phyloP scores from a whole-genome alignment of 2,113 vertebrate genomes.

The Stomatorhinus ivindoensis region DNA sequence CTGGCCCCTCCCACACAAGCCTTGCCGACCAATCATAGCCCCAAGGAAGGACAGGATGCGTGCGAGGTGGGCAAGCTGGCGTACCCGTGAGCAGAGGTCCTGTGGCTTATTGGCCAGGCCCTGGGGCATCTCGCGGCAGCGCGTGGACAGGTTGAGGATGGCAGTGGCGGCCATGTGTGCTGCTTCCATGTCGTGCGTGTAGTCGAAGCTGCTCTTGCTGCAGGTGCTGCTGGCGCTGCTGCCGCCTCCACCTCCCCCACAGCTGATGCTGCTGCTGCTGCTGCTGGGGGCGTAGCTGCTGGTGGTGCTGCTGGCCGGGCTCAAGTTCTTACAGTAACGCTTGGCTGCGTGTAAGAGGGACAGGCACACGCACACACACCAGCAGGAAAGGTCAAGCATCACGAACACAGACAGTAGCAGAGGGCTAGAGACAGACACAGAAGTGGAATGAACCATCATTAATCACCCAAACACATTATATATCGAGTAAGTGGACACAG shows the following conservation, averaged over 20 bases:
- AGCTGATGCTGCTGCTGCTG: slow-evolving; percentile 87
- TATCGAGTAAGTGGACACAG: not conserved
- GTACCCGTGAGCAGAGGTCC: slow-evolving; percentile 88
- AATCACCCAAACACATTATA: not conserved
- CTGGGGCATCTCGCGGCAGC: slow-evolving; percentile 96
- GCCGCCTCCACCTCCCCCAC: slow-evolving; percentile 84
- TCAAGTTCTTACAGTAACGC: slow-evolving; percentile 94
- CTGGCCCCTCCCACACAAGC: not conserved
- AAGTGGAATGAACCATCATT: not conserved
- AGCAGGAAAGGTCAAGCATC: not conserved
- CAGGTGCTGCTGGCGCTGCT: slow-evolving; percentile 99
- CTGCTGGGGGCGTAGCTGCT: slow-evolving; percentile 93
- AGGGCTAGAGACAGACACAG: not conserved
- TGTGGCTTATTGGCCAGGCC: slow-evolving; percentile 85
- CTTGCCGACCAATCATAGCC: not conserved
- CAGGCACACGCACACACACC: not conserved
- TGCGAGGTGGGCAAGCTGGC: not conserved
- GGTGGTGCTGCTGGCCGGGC: slow-evolving; percentile 92
- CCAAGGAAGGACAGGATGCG: not conserved
- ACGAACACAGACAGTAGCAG: not conserved
- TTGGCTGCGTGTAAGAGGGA: slow-evolving; percentile 69
- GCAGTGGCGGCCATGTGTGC: slow-evolving; percentile 98
- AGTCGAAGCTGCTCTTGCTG: slow-evolving; percentile 99
- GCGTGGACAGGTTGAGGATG: slow-evolving; percentile 97
- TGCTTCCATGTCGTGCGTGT: slow-evolving; percentile 96